Conservation (phyloP, 1,140 invertebrate species). For the Drosophila kurseongensis region DNA sequence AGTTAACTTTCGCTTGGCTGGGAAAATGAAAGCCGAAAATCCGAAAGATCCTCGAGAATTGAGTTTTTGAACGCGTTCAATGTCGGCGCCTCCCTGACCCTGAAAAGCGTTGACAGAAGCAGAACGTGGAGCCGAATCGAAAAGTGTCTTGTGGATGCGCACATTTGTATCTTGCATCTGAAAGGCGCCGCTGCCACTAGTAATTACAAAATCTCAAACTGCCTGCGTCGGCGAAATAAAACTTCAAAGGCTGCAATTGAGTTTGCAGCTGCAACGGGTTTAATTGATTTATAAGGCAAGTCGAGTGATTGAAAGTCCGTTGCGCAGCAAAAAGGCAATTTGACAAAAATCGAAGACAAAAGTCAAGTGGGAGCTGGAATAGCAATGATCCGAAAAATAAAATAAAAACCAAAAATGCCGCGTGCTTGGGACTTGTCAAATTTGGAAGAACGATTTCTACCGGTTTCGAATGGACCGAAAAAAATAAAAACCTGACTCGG, state of each 20-base stretch:
- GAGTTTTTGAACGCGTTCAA: conserved; percentile 68
- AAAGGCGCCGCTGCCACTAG: conserved; percentile 16
- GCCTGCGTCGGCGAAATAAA: conserved; percentile 10
- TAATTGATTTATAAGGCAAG: conserved; percentile 69
- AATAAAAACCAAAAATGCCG: conserved; percentile 41
- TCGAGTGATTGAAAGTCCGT: conserved; percentile 64
- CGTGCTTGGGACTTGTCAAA: conserved; percentile 65
- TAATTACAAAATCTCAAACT: conserved; percentile 52
- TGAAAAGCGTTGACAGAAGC: conserved; percentile 51
- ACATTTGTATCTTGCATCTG: conserved; percentile 11
- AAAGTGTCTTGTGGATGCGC: conserved; percentile 23
- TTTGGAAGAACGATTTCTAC: conserved; percentile 80
- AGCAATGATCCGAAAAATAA: conserved; percentile 38
- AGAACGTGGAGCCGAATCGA: conserved; percentile 17
- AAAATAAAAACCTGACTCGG: conserved; percentile 23
- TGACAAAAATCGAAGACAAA: conserved; percentile 40
- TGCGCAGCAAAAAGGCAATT: conserved; percentile 21
- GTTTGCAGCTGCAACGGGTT: conserved; percentile 65
- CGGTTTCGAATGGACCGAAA: conserved; percentile 51
- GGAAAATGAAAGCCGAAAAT: conserved; percentile 48
- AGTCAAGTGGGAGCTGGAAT: conserved; percentile 32
- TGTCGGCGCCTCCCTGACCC: conserved; percentile 62
- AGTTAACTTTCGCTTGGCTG: conserved; percentile 55
- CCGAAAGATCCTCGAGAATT: conserved; percentile 37
- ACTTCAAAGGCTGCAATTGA: conserved; percentile 70